Evolutionary conservation across 2,797 vertebrate genomes (phyloP).

Genomic region (Sebastiscus tertius): DNA sequence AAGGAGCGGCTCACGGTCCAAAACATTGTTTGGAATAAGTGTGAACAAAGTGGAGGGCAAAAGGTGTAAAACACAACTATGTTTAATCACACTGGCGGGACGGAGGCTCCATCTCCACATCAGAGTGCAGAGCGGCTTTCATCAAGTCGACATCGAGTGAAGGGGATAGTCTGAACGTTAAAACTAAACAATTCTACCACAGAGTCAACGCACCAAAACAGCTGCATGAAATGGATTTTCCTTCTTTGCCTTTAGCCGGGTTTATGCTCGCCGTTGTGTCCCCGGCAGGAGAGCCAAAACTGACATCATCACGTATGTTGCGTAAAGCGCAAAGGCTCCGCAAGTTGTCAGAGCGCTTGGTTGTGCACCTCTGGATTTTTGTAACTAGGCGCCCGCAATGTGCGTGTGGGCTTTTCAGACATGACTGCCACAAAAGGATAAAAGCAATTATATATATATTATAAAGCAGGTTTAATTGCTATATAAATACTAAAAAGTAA

Average conservation of each 20-base stretch:
- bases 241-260: not conserved
- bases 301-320: too few relatives aligned
- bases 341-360: too few relatives aligned
- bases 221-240: not conserved
- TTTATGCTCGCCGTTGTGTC: too few relatives aligned
- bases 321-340: too few relatives aligned
- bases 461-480: too few relatives aligned
- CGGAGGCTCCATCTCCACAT: not conserved
- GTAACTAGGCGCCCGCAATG: too few relatives aligned
- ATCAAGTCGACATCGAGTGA: not conserved
- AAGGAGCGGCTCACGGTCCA: not conserved
- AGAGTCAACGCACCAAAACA: not conserved
- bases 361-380: too few relatives aligned
- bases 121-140: not conserved
- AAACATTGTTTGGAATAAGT: not conserved
- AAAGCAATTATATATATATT: too few relatives aligned
- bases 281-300: too few relatives aligned
- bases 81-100: not conserved
- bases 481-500: too few relatives aligned
- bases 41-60: not conserved
- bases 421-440: too few relatives aligned
- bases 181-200: not conserved
- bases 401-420: too few relatives aligned
- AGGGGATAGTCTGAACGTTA: not conserved
- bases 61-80: not conserved